Evolutionary conservation across 2,888 invertebrate genomes (phyloP).

Genomic region (Limnephilus rhombicus): DNA sequence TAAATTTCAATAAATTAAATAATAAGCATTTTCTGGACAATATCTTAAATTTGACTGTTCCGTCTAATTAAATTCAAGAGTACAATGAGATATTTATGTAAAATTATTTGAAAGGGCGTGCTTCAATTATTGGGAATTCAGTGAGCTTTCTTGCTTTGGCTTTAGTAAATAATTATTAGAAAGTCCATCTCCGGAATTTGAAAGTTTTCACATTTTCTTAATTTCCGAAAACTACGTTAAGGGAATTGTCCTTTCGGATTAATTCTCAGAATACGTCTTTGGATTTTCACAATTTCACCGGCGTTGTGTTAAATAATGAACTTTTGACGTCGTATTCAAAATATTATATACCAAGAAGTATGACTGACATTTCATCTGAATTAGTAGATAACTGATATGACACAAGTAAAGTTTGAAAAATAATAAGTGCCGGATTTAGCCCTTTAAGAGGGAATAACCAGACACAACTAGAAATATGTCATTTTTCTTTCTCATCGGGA

Average conservation of each 20-base stretch:
- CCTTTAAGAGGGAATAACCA: no score
- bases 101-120: background rate
- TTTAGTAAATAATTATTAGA: background rate
- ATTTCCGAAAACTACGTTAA: background rate
- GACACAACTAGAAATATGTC: no score
- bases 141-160: background rate
- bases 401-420: no score
- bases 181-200: background rate
- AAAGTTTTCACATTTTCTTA: background rate
- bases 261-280: background rate
- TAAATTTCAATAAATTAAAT: no score
- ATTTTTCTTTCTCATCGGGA: no score
- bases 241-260: background rate
- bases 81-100: background rate
- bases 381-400: no score
- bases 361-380: no score
- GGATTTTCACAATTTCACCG: background rate
- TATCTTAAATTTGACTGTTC: background rate
- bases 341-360: no score
- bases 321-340: background rate
- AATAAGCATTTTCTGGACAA: background rate
- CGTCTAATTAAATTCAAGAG: background rate
- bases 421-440: no score
- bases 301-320: background rate
- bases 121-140: background rate